These are phyloP conservation scores for Drosophila anomalipes DNA, from an alignment of 2,888 invertebrate genomes.

Conservation along the genomic window DNA sequence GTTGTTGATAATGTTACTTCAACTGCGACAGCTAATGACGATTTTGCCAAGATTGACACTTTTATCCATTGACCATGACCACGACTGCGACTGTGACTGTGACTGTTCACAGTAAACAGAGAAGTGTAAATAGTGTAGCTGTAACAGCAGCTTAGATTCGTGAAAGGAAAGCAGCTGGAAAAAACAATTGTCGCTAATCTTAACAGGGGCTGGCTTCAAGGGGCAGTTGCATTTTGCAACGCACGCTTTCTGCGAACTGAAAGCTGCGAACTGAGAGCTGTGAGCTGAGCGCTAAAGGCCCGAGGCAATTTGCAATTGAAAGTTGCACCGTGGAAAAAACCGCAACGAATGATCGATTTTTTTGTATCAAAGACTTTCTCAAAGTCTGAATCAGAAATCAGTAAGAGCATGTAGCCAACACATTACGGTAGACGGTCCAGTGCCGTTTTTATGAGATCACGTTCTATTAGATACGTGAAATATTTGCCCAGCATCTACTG, in stretches of 20 bases:
- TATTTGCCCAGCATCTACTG: slow-evolving; percentile 63
- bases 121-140: slow-evolving; percentile 20
- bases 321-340: slow-evolving; percentile 52
- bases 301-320: slow-evolving; percentile 67
- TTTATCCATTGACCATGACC: slow-evolving; percentile 83
- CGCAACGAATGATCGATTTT: slow-evolving; percentile 60
- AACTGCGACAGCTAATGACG: slow-evolving; percentile 44
- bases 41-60: slow-evolving; percentile 77
- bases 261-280: slow-evolving; percentile 34
- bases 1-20: slow-evolving; percentile 19
- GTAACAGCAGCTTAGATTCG: slow-evolving; percentile 32
- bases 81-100: slow-evolving; percentile 43
- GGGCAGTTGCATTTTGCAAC: slow-evolving; percentile 47
- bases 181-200: slow-evolving; percentile 70
- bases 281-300: slow-evolving; percentile 29
- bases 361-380: slow-evolving; percentile 67
- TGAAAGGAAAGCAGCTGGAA: slow-evolving; percentile 53
- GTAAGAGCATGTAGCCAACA: slow-evolving; percentile 24
- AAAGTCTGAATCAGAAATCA: slow-evolving; percentile 24
- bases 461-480: slow-evolving; percentile 83
- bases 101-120: not conserved
- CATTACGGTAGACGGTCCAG: slow-evolving; percentile 28
- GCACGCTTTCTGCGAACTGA: slow-evolving; percentile 36
- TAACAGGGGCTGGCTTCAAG: slow-evolving; percentile 30
- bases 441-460: slow-evolving; percentile 80